Evolutionary conservation across 2,888 invertebrate species (phyloP).

Genomic region (Phrixothrix hirtus): DNA sequence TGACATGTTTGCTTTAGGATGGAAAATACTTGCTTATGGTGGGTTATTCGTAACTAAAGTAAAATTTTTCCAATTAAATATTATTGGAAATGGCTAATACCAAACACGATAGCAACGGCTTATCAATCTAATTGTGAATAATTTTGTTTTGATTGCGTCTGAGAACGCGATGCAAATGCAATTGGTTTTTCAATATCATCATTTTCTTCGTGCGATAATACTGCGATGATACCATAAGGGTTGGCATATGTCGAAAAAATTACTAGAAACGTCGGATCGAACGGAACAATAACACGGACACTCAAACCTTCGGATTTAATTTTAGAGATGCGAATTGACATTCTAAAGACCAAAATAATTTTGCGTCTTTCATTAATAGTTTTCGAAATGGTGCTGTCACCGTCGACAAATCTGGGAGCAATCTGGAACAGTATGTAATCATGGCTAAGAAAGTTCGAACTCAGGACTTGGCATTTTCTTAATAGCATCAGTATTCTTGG

Average conservation of each 20-base stretch:
- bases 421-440: not conserved
- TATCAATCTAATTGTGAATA: slow-evolving; percentile 45
- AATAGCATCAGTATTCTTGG: not conserved
- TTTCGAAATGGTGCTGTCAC: not conserved
- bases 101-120: slow-evolving; percentile 36
- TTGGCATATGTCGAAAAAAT: slow-evolving; percentile 36
- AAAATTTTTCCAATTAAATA: slow-evolving; percentile 24
- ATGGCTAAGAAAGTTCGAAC: not conserved
- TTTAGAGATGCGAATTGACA: not conserved
- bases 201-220: slow-evolving; percentile 38
- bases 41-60: slow-evolving; percentile 11
- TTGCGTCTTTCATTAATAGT: not conserved
- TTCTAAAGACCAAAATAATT: not conserved
- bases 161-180: slow-evolving; percentile 35
- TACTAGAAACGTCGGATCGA: slow-evolving; percentile 28
- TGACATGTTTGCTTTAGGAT: no score
- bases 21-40: slow-evolving; percentile 21
- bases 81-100: slow-evolving; percentile 13
- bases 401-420: not conserved
- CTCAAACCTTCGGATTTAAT: not conserved
- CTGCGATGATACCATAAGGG: slow-evolving; percentile 45
- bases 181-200: slow-evolving; percentile 44
- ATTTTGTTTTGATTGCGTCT: slow-evolving; percentile 16
- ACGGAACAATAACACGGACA: slow-evolving; percentile 1
- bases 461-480: not conserved